Conservation (phyloP, 2,797 vertebrate genomes). For the Mormyrus hasselquistii region DNA sequence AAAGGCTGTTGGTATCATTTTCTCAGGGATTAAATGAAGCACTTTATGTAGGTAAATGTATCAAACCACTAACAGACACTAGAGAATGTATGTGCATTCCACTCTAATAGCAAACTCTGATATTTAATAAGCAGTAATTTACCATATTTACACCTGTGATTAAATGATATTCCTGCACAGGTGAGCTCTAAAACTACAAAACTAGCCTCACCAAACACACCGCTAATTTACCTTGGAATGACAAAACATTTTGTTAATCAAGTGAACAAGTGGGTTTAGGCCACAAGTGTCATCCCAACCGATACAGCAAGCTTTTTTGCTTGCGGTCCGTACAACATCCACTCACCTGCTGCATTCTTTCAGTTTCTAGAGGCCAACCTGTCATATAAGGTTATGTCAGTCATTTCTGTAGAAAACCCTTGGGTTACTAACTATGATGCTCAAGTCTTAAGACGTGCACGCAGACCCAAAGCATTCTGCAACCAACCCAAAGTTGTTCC, state of each 20-base stretch:
- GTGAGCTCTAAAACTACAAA: background rate
- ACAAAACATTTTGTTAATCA: background rate
- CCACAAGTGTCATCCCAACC: background rate
- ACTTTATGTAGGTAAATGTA: background rate
- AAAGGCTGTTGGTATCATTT: background rate
- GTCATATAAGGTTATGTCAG: background rate
- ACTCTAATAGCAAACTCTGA: constrained; percentile 3
- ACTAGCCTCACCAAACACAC: background rate
- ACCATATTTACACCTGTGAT: background rate
- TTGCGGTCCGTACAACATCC: background rate
- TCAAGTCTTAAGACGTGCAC: background rate
- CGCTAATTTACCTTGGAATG: background rate
- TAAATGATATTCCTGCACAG: background rate
- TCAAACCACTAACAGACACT: constrained; percentile 12
- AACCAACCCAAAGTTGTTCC: background rate
- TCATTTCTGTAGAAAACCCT: background rate
- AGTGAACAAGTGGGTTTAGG: background rate
- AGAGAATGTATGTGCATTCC: constrained; percentile 12
- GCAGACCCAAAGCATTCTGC: background rate
- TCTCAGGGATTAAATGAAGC: background rate
- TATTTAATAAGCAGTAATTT: constrained; percentile 11
- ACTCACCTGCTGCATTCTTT: background rate
- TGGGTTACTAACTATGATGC: background rate
- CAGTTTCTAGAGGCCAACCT: background rate
- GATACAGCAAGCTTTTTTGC: background rate